A percentile compares a stretch with the other conserved stretches of the same genome.
Evolutionary conservation across 2,888 invertebrate species (phyloP).

Genomic region (Glyphotaelius pellucidus): DNA sequence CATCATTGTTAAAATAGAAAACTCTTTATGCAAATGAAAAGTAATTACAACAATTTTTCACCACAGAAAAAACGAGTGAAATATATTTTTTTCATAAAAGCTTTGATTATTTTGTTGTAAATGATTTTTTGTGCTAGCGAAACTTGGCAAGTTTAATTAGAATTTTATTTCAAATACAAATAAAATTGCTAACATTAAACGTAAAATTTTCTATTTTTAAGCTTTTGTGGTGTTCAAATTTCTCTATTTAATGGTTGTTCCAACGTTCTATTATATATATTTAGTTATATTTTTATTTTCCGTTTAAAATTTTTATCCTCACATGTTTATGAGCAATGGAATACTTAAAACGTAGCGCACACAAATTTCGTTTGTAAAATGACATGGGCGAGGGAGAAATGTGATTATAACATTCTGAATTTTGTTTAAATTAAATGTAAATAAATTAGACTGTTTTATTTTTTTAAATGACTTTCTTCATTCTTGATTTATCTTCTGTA

Average conservation of each 20-base stretch:
- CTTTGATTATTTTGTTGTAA: not conserved
- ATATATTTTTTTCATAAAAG: not conserved
- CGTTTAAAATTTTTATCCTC: not conserved
- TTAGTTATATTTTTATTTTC: not conserved
- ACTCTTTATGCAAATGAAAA: not conserved
- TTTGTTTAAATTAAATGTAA: constrained; percentile 50
- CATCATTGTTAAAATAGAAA: not conserved
- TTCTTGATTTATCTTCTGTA: not conserved
- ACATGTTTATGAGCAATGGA: not conserved
- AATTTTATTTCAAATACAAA: not conserved
- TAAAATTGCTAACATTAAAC: not conserved
- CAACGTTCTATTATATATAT: not conserved
- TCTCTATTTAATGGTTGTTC: not conserved
- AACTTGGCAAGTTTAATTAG: not conserved
- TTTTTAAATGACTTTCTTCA: constrained; percentile 13
- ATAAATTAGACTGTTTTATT: constrained; percentile 41
- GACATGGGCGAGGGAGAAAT: constrained; percentile 16
- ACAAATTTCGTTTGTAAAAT: constrained; percentile 25
- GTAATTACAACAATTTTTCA: not conserved
- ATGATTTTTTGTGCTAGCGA: not conserved
- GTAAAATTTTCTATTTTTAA: not conserved
- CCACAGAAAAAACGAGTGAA: not conserved
- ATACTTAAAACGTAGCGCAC: not conserved
- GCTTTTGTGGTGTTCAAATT: not conserved
- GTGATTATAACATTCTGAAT: constrained; percentile 46